A percentile compares a stretch with the other conserved stretches of the same genome.
Evolutionary conservation across 92 coral and sea anemone species (phyloP).

Genomic region (Epizoanthus ramosus): DNA sequence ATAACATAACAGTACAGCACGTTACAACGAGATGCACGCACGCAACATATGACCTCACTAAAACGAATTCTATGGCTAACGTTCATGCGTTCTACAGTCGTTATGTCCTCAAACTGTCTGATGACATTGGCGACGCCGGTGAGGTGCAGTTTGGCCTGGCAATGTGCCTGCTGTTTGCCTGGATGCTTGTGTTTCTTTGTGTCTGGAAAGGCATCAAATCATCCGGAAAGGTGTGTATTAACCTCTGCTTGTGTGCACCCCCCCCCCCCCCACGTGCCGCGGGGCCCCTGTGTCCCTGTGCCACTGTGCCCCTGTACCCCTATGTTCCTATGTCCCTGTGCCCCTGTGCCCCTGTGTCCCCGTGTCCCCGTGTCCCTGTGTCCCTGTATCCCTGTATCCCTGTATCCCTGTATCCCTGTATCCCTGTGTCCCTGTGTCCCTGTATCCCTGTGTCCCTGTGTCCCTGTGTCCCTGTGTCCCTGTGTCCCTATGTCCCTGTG

Average conservation of each 20-base stretch:
- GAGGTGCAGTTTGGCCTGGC: conserved; percentile 89
- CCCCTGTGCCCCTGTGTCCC: too few relatives aligned
- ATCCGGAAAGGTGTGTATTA: conserved; percentile 75
- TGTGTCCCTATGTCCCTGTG: too few relatives aligned
- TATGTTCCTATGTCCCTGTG: too few relatives aligned
- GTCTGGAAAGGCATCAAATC: conserved; percentile 94
- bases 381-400: too few relatives aligned
- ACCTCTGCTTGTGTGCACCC: background rate
- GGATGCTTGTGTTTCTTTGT: conserved; percentile 87
- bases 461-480: too few relatives aligned
- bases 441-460: too few relatives aligned
- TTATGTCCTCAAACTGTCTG: conserved; percentile 68
- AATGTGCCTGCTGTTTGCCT: conserved; percentile 80
- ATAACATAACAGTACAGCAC: background rate
- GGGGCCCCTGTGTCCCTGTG: too few relatives aligned
- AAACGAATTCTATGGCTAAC: background rate
- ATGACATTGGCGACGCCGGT: conserved; percentile 60
- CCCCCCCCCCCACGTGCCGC: background rate
- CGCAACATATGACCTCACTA: background rate
- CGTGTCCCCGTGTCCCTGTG: too few relatives aligned
- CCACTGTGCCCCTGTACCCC: too few relatives aligned
- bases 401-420: too few relatives aligned
- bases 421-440: too few relatives aligned
- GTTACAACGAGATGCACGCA: background rate
- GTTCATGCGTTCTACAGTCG: conserved; percentile 38